Evolutionary conservation across 2,797 vertebrate genomes (phyloP), one percentile per base, ranked within the genome.

Genomic region (Brachyalestes nurse): DNA sequence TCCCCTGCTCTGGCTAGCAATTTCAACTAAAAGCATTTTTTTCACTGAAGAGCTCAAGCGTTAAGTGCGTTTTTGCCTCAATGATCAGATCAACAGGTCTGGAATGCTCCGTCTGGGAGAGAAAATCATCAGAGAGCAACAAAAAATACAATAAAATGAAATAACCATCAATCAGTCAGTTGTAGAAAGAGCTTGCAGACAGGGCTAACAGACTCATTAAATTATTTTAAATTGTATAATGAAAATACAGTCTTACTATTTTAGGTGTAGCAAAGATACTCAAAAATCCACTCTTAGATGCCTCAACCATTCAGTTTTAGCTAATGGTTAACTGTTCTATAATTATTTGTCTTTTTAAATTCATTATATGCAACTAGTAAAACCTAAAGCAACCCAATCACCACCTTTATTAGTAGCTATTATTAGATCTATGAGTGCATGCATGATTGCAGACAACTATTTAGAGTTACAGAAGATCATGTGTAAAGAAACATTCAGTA

Each of bases 221-320:
- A 25, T n/a, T 13, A 9, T 21, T 6, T 62, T 42, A 19, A 45
- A 64, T 71, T 64, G 5, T 10, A 25, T 45, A 34, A 42, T 64
- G 19, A 71, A 65, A 66, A 79, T 73, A 79, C 16, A 60, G 38
- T 42, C 67, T 72, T n/a, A 72, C 28, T 72, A 55, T 72, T 65
- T 57, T 65, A 45, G 25, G 17, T 23, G 38, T 53, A 0, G 21
- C 55, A 6, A 58, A 58, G 8, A 67, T 2, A n/a, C 34, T 17
- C 40, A 47, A 13, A 55, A 12, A 28, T 13, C 12, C 16, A 64
- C 23, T 64, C 13, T 45, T 45, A 45, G 2, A 45, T 45, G 42
- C 3, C 28, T 1, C 28, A 28, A 28, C 28, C 28, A 28, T 28
- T 28, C 28, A 28, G 28, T 28, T 28, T 28, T 28, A 28, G 28